Conservation (phyloP, 2,888 invertebrate species). For the Caradrina clavipalpis region DNA sequence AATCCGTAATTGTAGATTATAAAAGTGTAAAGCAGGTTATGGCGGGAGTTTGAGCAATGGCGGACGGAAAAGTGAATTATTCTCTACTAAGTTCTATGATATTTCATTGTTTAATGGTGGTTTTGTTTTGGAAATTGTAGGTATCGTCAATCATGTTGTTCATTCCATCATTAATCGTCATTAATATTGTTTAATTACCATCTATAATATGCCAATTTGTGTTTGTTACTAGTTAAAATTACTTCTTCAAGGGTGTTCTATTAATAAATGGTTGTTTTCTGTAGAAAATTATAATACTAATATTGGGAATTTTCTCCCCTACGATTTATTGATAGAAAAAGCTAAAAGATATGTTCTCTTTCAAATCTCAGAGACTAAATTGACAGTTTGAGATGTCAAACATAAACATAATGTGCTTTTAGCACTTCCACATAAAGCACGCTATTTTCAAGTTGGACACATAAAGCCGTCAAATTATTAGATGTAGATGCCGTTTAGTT, state of each 20-base stretch:
- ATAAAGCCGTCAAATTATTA: no score
- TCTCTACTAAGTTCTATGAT: slow-evolving; percentile 7
- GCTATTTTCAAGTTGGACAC: no score
- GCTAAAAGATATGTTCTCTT: no score
- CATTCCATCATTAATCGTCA: no score
- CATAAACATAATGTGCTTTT: no score
- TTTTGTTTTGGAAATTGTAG: slow-evolving; percentile 8
- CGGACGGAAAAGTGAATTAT: slow-evolving; percentile 26
- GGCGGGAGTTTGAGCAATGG: slow-evolving; percentile 55
- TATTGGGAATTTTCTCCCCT: no score
- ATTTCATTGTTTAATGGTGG: slow-evolving; percentile 14
- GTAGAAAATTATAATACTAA: neutral
- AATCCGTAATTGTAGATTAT: slow-evolving; percentile 89
- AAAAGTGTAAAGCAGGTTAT: slow-evolving; percentile 81
- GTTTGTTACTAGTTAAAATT: slow-evolving; percentile 3
- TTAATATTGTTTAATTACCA: slow-evolving; percentile 23
- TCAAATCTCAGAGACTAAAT: no score
- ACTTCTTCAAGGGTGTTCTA: slow-evolving; percentile 2
- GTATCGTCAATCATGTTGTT: no score
- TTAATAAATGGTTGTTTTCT: neutral
- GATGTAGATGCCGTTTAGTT: no score
- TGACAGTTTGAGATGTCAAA: no score
- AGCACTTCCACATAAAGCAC: no score
- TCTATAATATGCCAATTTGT: slow-evolving; percentile 13
- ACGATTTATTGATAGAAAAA: no score